Evolutionary conservation across 2,888 invertebrate genomes (phyloP).

Genomic region (Harpalus rufipes): DNA sequence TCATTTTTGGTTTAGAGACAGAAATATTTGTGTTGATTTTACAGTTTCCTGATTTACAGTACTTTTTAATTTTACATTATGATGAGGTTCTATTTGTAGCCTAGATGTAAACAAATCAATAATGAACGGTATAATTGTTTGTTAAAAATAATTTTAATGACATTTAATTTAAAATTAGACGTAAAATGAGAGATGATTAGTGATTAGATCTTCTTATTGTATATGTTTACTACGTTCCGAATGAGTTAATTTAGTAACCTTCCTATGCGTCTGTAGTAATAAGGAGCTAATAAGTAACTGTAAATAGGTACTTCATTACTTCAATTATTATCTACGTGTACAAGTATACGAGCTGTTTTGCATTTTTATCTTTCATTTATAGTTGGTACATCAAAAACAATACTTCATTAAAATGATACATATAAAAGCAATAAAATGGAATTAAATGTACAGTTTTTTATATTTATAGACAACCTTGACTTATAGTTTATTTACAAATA

Average conservation of each 20-base stretch:
- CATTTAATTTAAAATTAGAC: constrained; percentile 19
- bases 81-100: neutral
- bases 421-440: neutral
- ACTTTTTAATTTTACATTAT: neutral
- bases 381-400: neutral
- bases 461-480: neutral
- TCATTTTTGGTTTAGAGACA: no score
- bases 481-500: neutral
- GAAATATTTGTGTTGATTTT: no score
- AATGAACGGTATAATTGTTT: neutral
- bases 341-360: neutral
- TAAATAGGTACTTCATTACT: constrained; percentile 30
- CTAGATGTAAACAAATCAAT: neutral
- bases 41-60: neutral
- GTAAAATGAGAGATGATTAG: constrained; percentile 18
- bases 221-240: constrained; percentile 35
- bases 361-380: constrained; percentile 17
- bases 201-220: constrained; percentile 6
- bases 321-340: neutral
- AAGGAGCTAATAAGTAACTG: constrained; percentile 40
- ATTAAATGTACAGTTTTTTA: neutral
- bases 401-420: neutral
- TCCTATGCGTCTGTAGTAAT: constrained; percentile 1
- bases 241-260: constrained; percentile 44
- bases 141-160: constrained; percentile 15